These are phyloP conservation scores for Tachystola acroxantha DNA, from an alignment of 2,888 invertebrate species.

Conservation along the genomic window DNA sequence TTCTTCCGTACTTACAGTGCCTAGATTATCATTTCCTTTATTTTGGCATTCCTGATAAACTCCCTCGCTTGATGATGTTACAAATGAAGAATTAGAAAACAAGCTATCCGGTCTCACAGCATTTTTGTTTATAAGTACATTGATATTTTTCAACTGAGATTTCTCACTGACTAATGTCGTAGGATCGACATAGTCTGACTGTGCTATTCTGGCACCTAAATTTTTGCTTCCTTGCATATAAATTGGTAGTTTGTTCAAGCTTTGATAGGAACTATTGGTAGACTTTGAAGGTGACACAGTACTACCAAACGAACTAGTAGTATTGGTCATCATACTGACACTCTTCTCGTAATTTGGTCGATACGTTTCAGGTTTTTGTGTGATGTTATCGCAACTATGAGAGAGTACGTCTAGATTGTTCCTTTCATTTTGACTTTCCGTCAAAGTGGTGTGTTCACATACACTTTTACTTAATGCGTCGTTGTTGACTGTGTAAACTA, in stretches of 20 bases:
- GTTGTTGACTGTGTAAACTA: conserved; percentile 34
- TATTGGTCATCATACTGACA: conserved; percentile 51
- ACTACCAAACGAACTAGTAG: conserved; percentile 36
- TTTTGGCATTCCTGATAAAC: conserved; percentile 47
- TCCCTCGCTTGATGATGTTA: conserved; percentile 77
- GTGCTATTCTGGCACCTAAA: conserved; percentile 92
- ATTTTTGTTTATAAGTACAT: conserved; percentile 81
- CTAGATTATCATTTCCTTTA: conserved; percentile 22
- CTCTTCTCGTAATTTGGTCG: conserved; percentile 55
- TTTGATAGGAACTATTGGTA: conserved; percentile 58
- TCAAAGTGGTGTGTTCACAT: conserved; percentile 51
- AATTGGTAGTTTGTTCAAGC: conserved; percentile 70
- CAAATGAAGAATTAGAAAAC: conserved; percentile 77
- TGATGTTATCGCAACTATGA: conserved; percentile 61
- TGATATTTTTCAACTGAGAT: conserved; percentile 72
- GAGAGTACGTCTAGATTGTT: conserved; percentile 56
- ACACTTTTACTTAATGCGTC: conserved; percentile 61
- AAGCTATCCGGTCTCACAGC: conserved; percentile 71
- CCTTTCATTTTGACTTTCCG: conserved; percentile 59
- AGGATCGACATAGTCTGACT: conserved; percentile 92
- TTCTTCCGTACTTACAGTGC: conserved; percentile 20
- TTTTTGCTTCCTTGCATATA: conserved; percentile 90
- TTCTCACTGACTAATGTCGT: conserved; percentile 79
- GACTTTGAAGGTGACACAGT: conserved; percentile 47
- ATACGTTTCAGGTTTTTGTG: conserved; percentile 35